Percentiles rank a stretch among this genome's conserved stretches.
Conservation (phyloP, 2,113 vertebrate genomes). For the Ptilorrhoa leucosticta region DNA sequence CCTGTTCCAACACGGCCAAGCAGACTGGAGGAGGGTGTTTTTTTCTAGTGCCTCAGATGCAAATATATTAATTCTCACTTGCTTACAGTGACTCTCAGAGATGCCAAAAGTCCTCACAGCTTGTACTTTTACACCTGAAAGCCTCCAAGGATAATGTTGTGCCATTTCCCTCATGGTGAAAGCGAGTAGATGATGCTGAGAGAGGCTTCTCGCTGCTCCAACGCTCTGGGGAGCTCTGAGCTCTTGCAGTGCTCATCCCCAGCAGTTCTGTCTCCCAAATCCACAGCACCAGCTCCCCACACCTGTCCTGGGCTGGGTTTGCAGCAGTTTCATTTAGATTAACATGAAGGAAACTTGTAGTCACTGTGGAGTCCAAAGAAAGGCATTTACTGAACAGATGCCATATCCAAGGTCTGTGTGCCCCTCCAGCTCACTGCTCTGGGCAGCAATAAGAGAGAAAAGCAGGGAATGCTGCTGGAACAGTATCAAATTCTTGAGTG, state of each 20-base stretch:
- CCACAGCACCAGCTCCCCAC: background rate
- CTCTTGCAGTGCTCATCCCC: background rate
- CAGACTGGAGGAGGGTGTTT: background rate
- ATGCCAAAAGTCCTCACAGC: background rate
- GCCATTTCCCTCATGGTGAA: background rate
- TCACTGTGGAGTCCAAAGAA: background rate
- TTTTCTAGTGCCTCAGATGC: background rate
- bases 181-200: background rate
- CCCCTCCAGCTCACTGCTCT: background rate
- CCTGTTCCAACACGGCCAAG: fast-evolving
- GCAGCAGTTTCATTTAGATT: background rate
- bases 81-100: background rate
- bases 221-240: background rate
- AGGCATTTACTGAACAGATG: background rate
- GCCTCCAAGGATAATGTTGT: background rate
- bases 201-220: background rate
- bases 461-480: background rate
- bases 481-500: background rate
- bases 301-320: fast-evolving
- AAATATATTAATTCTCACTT: background rate
- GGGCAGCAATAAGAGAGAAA: background rate
- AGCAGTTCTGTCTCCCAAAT: background rate
- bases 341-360: background rate
- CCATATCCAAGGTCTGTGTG: background rate
- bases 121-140: constrained; percentile 15